Evolutionary conservation across 2,888 invertebrate species (phyloP).

Genomic region (Spodoptera picta): DNA sequence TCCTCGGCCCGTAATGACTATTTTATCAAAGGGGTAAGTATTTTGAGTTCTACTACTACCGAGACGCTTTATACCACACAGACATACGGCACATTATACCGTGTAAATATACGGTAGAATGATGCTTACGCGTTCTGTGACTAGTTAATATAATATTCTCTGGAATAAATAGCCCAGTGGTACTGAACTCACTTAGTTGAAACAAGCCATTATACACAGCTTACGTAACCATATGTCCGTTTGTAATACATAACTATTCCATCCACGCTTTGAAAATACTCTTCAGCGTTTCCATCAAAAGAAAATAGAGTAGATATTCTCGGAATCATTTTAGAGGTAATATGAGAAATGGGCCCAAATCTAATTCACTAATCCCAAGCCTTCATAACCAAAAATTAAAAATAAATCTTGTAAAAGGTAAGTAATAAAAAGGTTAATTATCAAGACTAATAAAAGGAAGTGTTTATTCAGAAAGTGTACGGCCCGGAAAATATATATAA

Average conservation of each 20-base stretch:
- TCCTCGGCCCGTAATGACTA: conserved; percentile 88
- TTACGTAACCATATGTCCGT: background rate
- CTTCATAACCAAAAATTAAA: conserved; percentile 38
- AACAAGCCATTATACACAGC: background rate
- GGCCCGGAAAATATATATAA: conserved; percentile 40
- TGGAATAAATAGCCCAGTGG: too few species aligned
- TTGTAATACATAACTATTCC: background rate
- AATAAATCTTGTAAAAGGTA: conserved; percentile 36
- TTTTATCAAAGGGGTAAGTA: conserved; percentile 81
- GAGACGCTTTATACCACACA: too few species aligned
- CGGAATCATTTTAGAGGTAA: conserved; percentile 3
- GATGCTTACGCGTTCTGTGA: too few species aligned
- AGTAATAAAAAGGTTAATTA: conserved; percentile 51
- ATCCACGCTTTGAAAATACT: background rate
- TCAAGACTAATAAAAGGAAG: conserved; percentile 43
- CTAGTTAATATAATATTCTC: too few species aligned
- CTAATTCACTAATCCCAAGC: conserved; percentile 7
- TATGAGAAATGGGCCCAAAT: background rate
- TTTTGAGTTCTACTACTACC: too few species aligned
- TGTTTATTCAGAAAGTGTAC: conserved; percentile 44
- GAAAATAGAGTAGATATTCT: background rate
- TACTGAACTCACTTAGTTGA: conserved; percentile 5
- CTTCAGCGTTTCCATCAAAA: conserved; percentile 8
- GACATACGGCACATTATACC: too few species aligned
- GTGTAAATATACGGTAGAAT: too few species aligned